Conservation (phyloP, 1,140 invertebrate species). For the Neotoxoptera formosana region DNA sequence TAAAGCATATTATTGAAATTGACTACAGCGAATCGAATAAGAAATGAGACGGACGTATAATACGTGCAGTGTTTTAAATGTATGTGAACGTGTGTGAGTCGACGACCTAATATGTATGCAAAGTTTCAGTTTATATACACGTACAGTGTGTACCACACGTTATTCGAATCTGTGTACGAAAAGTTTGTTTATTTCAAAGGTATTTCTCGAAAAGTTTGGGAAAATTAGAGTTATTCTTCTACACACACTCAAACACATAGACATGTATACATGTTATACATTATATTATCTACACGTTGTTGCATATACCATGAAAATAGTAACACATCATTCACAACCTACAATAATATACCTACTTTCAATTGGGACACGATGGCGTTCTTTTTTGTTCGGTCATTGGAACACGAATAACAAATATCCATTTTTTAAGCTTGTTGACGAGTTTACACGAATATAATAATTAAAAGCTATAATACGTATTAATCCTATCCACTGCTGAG, state of each 20-base stretch:
- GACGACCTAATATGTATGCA: constrained; percentile 23
- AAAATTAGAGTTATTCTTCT: not conserved
- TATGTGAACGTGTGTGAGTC: not conserved
- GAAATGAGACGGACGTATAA: not conserved
- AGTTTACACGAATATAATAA: not conserved
- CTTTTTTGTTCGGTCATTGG: not conserved
- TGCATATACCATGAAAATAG: not conserved
- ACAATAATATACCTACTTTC: not conserved
- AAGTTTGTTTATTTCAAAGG: not conserved
- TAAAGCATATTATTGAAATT: constrained; percentile 20
- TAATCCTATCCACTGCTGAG: not conserved
- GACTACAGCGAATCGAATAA: constrained; percentile 1
- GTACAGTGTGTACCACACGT: not conserved
- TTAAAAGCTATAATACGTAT: not conserved
- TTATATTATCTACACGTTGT: not conserved
- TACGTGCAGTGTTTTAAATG: constrained; percentile 37
- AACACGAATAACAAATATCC: not conserved
- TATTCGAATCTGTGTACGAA: not conserved
- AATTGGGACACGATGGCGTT: not conserved
- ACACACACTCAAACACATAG: not conserved
- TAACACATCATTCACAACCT: not conserved
- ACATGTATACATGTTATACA: not conserved
- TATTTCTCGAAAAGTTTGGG: not conserved
- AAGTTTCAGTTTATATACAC: not conserved
- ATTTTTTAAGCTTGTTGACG: not conserved